Evolutionary conservation across 2,888 invertebrate species (phyloP), one percentile per base, ranked within the genome.

Genomic region (Ganaspis brasiliensis): DNA sequence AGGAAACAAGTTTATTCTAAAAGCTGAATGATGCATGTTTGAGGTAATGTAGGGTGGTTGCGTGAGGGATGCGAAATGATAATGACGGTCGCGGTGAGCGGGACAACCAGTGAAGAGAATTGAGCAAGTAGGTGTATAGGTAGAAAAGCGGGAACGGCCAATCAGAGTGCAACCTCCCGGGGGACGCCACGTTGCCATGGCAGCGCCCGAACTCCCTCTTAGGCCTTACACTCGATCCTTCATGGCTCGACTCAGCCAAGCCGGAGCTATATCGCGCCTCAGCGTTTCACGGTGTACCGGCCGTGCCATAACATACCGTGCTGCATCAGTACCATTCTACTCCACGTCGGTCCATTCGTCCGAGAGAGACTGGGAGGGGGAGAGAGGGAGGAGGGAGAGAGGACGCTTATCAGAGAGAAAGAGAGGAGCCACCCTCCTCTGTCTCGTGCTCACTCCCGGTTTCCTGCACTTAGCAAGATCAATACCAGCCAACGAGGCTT

Each of bases 401-500:
- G 67, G 67, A n/a, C 45, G 45, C 67, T 67, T 67, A 45, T 67
- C 67, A n/a, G 45, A 67, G 45, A 21, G 24, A 49, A 67, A 67
- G 67, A 67, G 45, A 67, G 45, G 67, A 67, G 24, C 67, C 74
- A 67, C 37, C 55, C 67, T 59, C 71, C 81, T 77, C 79, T 81
- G 85, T 88, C 84, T 84, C 88, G 82, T 87, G 86, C 85, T 81
- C 87, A 83, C 87, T 87, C 87, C 87, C 87, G 86, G 90, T 89
- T 91, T 90, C 90, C 91, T 91, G 90, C 91, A 91, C 91, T 91
- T 91, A 91, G 91, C 91, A 92, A 93, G 93, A 93, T 93, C 93
- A 93, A 93, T 93, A 93, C 92, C 91, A 91, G 91, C 91, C 93
- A 93, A 93, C 93, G 93, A 93, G 92, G 92, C 93, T 93, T 93